Conservation (phyloP, 2,113 vertebrate species). For the Junco hyemalis region DNA sequence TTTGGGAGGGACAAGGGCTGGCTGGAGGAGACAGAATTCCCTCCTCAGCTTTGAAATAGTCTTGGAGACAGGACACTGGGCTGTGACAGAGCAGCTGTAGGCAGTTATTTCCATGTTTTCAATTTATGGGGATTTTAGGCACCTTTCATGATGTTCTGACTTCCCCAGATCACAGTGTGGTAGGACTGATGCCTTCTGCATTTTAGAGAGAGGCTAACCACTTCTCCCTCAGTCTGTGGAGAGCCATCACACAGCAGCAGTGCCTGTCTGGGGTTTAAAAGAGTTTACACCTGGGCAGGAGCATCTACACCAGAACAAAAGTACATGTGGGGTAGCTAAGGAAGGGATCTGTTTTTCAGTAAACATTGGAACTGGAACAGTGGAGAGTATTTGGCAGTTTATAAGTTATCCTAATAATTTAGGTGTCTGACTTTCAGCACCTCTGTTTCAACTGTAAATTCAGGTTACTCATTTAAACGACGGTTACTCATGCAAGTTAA, state of each 20-base stretch:
- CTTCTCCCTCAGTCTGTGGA: background rate
- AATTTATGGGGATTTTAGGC: background rate
- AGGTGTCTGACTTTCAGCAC: background rate
- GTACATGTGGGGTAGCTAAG: background rate
- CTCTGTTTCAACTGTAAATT: background rate
- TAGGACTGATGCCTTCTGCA: background rate
- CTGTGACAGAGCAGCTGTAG: background rate
- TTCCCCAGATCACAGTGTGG: background rate
- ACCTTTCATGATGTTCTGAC: background rate
- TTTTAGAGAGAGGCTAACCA: background rate
- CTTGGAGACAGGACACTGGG: background rate
- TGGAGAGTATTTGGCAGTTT: background rate
- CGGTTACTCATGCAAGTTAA: background rate
- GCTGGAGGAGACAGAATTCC: background rate
- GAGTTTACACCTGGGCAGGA: background rate
- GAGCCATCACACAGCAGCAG: background rate
- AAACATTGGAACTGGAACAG: background rate
- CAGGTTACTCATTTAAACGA: background rate
- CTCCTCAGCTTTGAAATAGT: background rate
- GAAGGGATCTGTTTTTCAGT: background rate
- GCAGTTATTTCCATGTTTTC: background rate
- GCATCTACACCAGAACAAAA: background rate
- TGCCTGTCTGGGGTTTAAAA: background rate
- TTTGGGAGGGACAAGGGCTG: background rate
- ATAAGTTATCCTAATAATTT: background rate